Conservation (phyloP, 2,113 vertebrate genomes). For the Macroglossus sobrinus region DNA sequence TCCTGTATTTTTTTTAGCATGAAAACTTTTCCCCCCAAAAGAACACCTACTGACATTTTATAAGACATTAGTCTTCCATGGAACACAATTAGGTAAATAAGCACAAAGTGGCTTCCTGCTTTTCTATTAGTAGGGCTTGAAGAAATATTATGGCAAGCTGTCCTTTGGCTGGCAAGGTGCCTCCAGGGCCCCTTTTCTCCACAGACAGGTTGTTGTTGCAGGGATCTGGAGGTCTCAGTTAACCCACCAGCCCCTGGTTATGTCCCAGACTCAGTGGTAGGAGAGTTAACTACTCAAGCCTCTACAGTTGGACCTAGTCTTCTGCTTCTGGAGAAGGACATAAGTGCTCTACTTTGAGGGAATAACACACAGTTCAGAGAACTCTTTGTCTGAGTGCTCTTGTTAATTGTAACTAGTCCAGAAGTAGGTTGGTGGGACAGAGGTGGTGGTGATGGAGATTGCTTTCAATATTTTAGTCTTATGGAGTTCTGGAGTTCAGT, state of each 20-base stretch:
- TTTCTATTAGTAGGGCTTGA: constrained; percentile 19
- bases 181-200: neutral
- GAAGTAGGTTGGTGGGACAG: neutral
- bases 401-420: neutral
- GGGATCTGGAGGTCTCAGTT: constrained; percentile 4
- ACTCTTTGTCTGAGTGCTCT: neutral
- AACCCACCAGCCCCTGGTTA: neutral
- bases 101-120: neutral
- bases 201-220: neutral
- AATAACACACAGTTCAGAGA: neutral
- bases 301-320: neutral
- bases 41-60: neutral
- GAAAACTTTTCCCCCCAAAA: neutral
- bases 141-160: neutral
- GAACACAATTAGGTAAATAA: neutral
- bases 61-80: neutral
- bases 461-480: neutral
- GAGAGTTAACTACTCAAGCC: neutral
- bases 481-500: neutral
- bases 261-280: neutral
- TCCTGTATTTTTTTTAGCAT: neutral
- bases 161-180: neutral
- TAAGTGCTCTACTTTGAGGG: neutral
- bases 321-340: neutral
- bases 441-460: neutral